These are phyloP conservation scores for Lordiphosa stackelbergi DNA, from an alignment of 1,140 invertebrate genomes.

Conservation along the genomic window DNA sequence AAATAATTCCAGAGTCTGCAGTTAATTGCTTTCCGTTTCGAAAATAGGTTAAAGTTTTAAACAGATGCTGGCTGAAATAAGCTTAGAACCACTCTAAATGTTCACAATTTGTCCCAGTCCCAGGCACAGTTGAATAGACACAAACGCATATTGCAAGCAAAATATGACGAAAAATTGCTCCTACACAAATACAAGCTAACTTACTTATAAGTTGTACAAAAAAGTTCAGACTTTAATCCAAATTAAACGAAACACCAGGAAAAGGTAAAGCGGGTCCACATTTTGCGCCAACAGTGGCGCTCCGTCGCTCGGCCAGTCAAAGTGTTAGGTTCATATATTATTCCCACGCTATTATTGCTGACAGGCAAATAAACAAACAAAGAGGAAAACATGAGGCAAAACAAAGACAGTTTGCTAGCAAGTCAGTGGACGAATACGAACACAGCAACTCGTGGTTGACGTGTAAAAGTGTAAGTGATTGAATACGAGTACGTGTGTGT, in stretches of 20 bases:
- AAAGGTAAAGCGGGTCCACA: constrained; percentile 9
- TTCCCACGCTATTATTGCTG: constrained; percentile 50
- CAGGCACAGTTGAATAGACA: no score
- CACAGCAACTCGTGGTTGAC: background rate
- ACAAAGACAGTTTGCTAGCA: constrained; percentile 8
- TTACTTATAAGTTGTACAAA: background rate
- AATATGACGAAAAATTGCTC: background rate
- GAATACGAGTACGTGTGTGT: no score
- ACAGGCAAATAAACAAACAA: constrained; percentile 38
- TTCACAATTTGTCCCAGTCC: no score
- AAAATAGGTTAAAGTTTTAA: no score
- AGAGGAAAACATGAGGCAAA: constrained; percentile 17
- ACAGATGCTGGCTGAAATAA: no score
- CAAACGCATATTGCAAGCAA: no score
- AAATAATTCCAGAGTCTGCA: no score
- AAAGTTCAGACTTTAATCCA: constrained; percentile 12
- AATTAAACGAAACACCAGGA: constrained; percentile 25
- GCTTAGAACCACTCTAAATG: no score
- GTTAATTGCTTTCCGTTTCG: no score
- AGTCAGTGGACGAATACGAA: constrained; percentile 10
- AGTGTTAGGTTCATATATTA: constrained; percentile 28
- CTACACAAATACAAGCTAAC: no score
- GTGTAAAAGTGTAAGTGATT: constrained; percentile 1
- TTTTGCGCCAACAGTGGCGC: background rate
- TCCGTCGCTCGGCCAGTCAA: constrained; percentile 5